Conservation (phyloP, 2,797 vertebrate species). For the Tragelaphus eurycerus region DNA sequence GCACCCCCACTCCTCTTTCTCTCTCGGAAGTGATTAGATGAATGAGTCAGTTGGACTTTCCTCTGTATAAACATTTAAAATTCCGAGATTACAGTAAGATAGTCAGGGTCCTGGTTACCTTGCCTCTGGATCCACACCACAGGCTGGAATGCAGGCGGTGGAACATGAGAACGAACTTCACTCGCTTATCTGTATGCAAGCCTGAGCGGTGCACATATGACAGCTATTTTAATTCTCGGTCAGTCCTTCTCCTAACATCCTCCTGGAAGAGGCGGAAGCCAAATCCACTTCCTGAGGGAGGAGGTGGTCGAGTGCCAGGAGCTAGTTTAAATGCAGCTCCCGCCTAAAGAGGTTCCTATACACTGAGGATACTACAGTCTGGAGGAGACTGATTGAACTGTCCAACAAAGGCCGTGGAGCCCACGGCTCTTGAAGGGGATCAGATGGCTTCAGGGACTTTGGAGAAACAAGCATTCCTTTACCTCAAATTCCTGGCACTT, state of each 20-base stretch:
- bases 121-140: slow-evolving; percentile 72
- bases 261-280: neutral
- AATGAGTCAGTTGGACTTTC: slow-evolving; percentile 82
- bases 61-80: slow-evolving; percentile 80
- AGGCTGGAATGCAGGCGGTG: slow-evolving; percentile 43
- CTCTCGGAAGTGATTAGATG: slow-evolving; percentile 82
- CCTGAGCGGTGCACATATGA: fast-evolving
- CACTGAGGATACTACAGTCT: too few relatives aligned
- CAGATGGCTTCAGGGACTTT: neutral
- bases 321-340: neutral
- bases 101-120: slow-evolving; percentile 74
- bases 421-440: neutral
- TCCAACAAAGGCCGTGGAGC: neutral
- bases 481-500: neutral
- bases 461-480: neutral
- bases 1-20: neutral
- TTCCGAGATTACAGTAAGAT: slow-evolving; percentile 80
- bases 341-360: neutral
- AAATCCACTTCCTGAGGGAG: neutral
- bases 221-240: neutral
- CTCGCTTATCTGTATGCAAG: neutral
- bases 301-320: neutral
- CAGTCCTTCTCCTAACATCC: neutral
- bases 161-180: slow-evolving; percentile 22
- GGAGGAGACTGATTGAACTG: neutral